phyloP scores from a whole-genome alignment of 2,113 vertebrate genomes.

The Trogon melanurus region DNA sequence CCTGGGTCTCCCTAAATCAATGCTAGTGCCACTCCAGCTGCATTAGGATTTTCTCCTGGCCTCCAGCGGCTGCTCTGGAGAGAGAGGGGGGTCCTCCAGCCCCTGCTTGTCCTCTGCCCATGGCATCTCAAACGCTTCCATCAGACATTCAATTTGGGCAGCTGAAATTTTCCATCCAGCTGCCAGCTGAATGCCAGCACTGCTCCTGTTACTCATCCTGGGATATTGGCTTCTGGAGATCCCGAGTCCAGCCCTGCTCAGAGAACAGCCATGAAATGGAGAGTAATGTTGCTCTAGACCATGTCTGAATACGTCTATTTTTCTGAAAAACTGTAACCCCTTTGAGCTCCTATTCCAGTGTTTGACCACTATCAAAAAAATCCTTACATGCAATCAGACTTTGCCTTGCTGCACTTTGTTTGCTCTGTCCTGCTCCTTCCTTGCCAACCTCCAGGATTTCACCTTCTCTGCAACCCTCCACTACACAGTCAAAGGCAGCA shows the following conservation, averaged over 20 bases:
- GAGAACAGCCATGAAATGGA: background rate
- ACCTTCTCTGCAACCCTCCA: background rate
- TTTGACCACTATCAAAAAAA: background rate
- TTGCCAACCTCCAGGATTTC: background rate
- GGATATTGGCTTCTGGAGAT: background rate
- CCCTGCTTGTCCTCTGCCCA: background rate
- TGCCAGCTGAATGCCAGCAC: background rate
- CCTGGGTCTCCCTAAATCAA: background rate
- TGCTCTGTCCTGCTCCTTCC: background rate
- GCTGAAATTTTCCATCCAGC: background rate
- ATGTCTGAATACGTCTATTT: background rate
- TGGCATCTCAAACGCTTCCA: background rate
- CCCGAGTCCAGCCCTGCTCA: background rate
- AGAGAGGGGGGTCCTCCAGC: background rate
- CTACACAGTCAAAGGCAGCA: background rate
- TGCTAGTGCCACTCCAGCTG: background rate
- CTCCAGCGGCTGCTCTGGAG: background rate
- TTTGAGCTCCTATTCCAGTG: background rate
- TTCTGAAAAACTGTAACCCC: background rate
- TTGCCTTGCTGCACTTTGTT: background rate
- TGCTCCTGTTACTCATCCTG: background rate
- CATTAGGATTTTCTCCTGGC: background rate
- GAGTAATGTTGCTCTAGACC: rapidly evolving
- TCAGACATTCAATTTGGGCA: background rate
- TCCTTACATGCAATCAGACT: background rate